Conservation (phyloP, 2,888 invertebrate genomes). For the Ferdinandea cuprea region DNA sequence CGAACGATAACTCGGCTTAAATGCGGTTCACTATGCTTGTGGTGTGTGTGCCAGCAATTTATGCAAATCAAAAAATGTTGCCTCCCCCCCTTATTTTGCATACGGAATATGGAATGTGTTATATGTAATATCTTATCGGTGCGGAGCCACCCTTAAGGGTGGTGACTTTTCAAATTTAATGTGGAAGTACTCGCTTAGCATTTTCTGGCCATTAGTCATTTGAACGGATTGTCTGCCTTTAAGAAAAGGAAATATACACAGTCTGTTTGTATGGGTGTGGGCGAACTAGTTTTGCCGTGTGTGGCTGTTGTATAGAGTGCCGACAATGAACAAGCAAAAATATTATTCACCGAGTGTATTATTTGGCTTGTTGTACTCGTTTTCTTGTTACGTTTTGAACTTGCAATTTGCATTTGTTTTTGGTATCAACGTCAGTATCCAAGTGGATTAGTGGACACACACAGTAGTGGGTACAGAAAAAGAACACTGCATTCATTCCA, state of each 20-base stretch:
- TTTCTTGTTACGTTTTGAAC: not conserved
- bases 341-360: constrained; percentile 31
- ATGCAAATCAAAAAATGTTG: constrained; percentile 71
- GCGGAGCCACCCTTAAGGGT: constrained; percentile 31
- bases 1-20: constrained; percentile 34
- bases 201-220: constrained; percentile 71
- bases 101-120: constrained; percentile 57
- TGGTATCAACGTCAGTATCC: not conserved
- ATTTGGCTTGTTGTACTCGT: constrained; percentile 15
- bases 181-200: constrained; percentile 66
- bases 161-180: constrained; percentile 65
- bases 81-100: constrained; percentile 34
- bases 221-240: constrained; percentile 47
- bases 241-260: constrained; percentile 29
- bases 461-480: too few relatives aligned
- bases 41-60: constrained; percentile 55
- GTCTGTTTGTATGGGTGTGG: not conserved
- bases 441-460: too few relatives aligned
- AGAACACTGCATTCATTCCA: too few relatives aligned
- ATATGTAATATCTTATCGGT: constrained; percentile 56
- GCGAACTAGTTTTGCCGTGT: constrained; percentile 4
- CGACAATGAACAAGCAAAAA: constrained; percentile 35
- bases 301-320: constrained; percentile 29
- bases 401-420: not conserved
- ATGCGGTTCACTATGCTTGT: constrained; percentile 22